phyloP scores from a whole-genome alignment of 2,888 invertebrate species.

The Colostygia pectinataria region DNA sequence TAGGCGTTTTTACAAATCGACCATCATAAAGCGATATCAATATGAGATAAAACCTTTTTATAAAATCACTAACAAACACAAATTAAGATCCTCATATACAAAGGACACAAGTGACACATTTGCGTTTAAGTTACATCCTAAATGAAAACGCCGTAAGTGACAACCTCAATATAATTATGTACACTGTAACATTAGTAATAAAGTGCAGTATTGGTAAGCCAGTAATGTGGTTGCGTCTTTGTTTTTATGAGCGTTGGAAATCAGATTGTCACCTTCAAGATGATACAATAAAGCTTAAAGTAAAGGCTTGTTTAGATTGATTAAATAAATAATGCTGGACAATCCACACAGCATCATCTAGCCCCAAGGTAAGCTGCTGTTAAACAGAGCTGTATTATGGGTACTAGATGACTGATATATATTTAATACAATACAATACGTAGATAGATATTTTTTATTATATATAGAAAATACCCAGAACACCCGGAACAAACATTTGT shows the following conservation, averaged over 20 bases:
- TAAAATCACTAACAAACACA: conserved; percentile 45
- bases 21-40: conserved; percentile 42
- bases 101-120: conserved; percentile 45
- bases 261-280: conserved; percentile 47
- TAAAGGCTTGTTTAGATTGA: conserved; percentile 35
- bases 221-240: conserved; percentile 17
- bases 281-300: conserved; percentile 39
- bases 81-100: conserved; percentile 50
- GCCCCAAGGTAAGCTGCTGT: no score
- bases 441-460: no score
- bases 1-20: conserved; percentile 51
- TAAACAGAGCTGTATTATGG: no score
- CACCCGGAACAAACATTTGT: no score
- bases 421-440: no score
- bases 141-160: conserved; percentile 1
- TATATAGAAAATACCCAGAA: no score
- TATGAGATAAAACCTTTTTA: conserved; percentile 42
- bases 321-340: neutral
- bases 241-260: conserved; percentile 13
- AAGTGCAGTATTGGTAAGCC: neutral
- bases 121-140: conserved; percentile 29
- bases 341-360: no score
- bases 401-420: no score
- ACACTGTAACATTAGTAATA: neutral
- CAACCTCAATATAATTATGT: neutral